Percentiles rank a stretch among this genome's conserved stretches.
phyloP scores from a whole-genome alignment of 2,113 vertebrate genomes.

The Cebus imitator region DNA sequence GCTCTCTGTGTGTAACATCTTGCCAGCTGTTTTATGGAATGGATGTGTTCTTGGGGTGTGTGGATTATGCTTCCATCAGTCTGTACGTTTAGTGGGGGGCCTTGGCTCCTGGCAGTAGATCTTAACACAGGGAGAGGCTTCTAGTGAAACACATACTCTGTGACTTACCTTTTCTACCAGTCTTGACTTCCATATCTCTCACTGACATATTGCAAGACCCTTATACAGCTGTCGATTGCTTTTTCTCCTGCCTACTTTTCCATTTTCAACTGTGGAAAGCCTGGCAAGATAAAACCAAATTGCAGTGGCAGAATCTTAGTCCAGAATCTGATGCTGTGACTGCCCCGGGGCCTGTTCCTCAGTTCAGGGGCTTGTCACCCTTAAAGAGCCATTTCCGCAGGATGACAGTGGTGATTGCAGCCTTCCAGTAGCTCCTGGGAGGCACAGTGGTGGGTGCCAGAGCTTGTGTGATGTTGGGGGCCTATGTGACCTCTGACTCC shows the following conservation, averaged over 20 bases:
- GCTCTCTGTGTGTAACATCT: background rate
- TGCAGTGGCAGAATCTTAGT: background rate
- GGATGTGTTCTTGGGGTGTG: background rate
- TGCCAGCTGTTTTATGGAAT: background rate
- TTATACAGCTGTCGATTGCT: background rate
- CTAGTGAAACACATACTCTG: background rate
- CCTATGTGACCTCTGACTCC: background rate
- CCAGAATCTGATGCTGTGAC: background rate
- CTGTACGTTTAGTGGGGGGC: background rate
- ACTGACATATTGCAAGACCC: background rate
- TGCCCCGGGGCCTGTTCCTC: background rate
- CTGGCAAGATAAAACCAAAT: background rate
- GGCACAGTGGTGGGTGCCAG: too few relatives aligned
- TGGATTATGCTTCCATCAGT: accelerated
- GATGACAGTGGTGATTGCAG: accelerated
- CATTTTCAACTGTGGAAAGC: background rate
- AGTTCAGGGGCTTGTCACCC: accelerated
- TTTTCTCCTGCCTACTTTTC: background rate
- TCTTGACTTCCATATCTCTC: background rate
- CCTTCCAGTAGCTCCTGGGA: background rate
- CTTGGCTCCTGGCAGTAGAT: background rate
- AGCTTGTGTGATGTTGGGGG: background rate
- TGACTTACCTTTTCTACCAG: background rate
- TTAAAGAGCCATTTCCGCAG: background rate
- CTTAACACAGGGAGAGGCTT: background rate